These are phyloP conservation scores for Siderastrea siderea DNA, from an alignment of 92 coral and sea anemone species.

Conservation along the genomic window DNA sequence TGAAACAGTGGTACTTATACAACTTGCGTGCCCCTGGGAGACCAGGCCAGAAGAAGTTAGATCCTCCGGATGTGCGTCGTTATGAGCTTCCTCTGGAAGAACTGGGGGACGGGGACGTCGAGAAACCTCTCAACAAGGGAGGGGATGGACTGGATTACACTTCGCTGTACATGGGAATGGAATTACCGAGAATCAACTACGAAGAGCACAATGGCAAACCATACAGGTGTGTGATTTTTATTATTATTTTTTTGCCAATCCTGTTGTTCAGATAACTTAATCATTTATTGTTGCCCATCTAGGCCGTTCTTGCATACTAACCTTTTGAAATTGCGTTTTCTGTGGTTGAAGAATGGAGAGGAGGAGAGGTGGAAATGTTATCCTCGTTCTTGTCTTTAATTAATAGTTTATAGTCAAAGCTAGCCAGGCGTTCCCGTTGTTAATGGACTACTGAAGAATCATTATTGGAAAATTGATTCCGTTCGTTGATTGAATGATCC, in stretches of 20 bases:
- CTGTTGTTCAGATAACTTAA: neutral
- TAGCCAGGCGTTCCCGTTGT: too few relatives aligned
- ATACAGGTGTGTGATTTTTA: slow-evolving; percentile 30
- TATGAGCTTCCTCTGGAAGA: slow-evolving; percentile 70
- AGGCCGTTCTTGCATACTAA: neutral
- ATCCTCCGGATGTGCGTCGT: slow-evolving; percentile 57
- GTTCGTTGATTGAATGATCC: too few relatives aligned
- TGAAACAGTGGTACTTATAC: slow-evolving; percentile 63
- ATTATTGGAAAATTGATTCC: too few relatives aligned
- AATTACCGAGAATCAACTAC: slow-evolving; percentile 82
- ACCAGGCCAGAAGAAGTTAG: slow-evolving; percentile 14
- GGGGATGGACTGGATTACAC: slow-evolving; percentile 65
- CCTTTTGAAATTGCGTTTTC: too few relatives aligned
- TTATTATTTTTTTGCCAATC: neutral
- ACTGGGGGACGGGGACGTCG: slow-evolving; percentile 17
- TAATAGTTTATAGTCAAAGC: too few relatives aligned
- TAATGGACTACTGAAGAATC: too few relatives aligned
- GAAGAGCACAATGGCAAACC: slow-evolving; percentile 66
- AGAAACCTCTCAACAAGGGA: slow-evolving; percentile 33
- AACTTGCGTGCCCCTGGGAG: slow-evolving; percentile 41
- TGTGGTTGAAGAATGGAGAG: too few relatives aligned
- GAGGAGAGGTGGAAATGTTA: too few relatives aligned
- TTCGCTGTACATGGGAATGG: slow-evolving; percentile 59
- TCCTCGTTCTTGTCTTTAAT: too few relatives aligned
- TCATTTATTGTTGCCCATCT: neutral